phyloP scores from a whole-genome alignment of 2,797 vertebrate genomes.

The Muscicapa striata region DNA sequence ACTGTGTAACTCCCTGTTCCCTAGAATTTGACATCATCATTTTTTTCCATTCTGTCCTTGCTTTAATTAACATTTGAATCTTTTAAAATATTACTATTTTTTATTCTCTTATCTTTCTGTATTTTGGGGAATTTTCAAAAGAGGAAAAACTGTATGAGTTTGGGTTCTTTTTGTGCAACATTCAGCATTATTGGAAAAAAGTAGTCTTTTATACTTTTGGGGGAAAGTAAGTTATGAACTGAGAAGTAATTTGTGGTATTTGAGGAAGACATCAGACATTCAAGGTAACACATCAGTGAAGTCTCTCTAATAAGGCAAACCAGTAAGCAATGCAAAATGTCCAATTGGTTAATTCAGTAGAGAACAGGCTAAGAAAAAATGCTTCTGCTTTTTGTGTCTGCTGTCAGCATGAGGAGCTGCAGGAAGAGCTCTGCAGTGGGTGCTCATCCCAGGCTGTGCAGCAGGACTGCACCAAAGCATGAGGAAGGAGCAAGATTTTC shows the following conservation, averaged over 20 bases:
- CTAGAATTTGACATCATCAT: neutral
- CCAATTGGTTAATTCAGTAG: neutral
- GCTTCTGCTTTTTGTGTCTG: neutral
- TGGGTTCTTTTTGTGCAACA: accelerated
- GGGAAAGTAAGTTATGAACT: neutral
- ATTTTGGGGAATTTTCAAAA: neutral
- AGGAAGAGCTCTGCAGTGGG: neutral
- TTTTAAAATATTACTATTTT: neutral
- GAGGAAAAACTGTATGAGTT: neutral
- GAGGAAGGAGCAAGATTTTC: neutral
- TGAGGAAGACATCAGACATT: neutral
- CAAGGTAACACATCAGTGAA: neutral
- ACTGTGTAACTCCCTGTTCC: neutral
- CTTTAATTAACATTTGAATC: neutral
- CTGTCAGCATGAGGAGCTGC: neutral
- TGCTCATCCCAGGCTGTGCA: neutral
- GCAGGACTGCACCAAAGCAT: neutral
- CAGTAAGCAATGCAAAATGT: neutral
- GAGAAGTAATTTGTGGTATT: neutral
- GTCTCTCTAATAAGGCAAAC: neutral
- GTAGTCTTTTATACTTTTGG: neutral
- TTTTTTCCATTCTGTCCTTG: neutral
- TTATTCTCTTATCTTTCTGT: neutral
- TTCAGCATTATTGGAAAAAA: neutral
- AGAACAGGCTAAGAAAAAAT: neutral